phyloP scores from a whole-genome alignment of 64 coral and sea anemone species.

The Cladopsammia gracilis region DNA sequence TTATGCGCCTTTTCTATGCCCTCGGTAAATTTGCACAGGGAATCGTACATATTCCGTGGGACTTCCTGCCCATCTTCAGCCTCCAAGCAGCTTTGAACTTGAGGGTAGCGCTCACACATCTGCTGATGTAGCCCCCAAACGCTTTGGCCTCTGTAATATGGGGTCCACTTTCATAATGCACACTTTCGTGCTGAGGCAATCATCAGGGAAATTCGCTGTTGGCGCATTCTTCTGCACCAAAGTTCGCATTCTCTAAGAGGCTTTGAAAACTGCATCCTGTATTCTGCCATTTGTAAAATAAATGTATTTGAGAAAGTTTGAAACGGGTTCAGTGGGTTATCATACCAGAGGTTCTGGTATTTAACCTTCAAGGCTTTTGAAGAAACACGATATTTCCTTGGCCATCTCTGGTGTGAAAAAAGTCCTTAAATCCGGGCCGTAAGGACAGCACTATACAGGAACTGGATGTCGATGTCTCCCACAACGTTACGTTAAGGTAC shows the following conservation, averaged over 20 bases:
- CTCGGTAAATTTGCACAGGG: no score
- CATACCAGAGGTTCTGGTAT: conserved; percentile 43
- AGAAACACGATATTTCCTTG: conserved; percentile 51
- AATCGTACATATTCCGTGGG: conserved; percentile 40
- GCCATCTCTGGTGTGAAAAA: conserved; percentile 55
- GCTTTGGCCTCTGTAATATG: conserved; percentile 36
- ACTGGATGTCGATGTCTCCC: conserved; percentile 49
- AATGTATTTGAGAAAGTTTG: conserved; percentile 55
- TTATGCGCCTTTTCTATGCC: conserved; percentile 43
- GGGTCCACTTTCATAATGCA: conserved; percentile 33
- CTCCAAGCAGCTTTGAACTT: conserved; percentile 49
- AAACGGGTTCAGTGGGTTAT: conserved; percentile 35
- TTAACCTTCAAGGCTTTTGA: conserved; percentile 40
- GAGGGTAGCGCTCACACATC: conserved; percentile 40
- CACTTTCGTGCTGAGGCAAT: background rate
- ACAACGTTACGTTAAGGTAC: conserved; percentile 43
- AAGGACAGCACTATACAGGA: conserved; percentile 24
- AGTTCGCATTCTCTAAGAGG: conserved; percentile 35
- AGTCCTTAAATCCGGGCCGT: conserved; percentile 7
- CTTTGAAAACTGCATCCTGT: conserved; percentile 47
- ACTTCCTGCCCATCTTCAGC: conserved; percentile 38
- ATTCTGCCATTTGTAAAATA: conserved; percentile 47
- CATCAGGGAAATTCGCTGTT: conserved; percentile 12
- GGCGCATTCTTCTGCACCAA: conserved; percentile 32
- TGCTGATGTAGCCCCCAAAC: conserved; percentile 7